Evolutionary conservation across 2,797 vertebrate genomes (phyloP).

Genomic region (Tinamus major): DNA sequence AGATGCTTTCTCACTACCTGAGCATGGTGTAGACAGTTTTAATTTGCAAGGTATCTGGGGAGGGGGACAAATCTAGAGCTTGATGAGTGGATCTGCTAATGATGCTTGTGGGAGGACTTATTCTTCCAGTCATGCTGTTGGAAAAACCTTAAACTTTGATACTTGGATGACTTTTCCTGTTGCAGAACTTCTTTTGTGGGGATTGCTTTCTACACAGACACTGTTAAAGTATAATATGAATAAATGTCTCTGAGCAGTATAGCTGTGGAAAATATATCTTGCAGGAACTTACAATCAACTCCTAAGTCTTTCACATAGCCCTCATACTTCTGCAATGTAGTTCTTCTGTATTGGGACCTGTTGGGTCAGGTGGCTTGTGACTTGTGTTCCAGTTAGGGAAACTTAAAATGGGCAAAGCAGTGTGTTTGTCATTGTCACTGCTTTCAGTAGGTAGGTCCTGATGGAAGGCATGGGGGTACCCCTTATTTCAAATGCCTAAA

Average conservation of each 20-base stretch:
- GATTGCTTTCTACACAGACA: background rate
- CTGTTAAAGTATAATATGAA: background rate
- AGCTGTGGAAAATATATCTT: background rate
- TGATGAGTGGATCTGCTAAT: background rate
- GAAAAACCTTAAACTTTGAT: background rate
- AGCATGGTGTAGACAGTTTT: background rate
- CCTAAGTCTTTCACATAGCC: background rate
- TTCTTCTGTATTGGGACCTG: background rate
- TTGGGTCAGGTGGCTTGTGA: background rate
- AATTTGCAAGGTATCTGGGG: background rate
- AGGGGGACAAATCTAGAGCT: background rate
- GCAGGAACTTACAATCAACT: background rate
- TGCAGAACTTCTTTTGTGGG: background rate
- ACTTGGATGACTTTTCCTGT: background rate
- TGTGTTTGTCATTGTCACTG: background rate
- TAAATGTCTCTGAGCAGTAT: background rate
- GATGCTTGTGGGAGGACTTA: background rate
- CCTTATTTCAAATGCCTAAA: background rate
- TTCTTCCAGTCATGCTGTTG: background rate
- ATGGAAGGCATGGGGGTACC: background rate
- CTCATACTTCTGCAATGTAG: background rate
- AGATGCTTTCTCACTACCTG: background rate
- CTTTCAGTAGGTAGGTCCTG: background rate
- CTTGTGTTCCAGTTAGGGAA: background rate
- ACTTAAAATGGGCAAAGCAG: background rate